Base-by-base conservation (phyloP, 1,140 invertebrate genomes). In the Asobara japonica region DNA sequence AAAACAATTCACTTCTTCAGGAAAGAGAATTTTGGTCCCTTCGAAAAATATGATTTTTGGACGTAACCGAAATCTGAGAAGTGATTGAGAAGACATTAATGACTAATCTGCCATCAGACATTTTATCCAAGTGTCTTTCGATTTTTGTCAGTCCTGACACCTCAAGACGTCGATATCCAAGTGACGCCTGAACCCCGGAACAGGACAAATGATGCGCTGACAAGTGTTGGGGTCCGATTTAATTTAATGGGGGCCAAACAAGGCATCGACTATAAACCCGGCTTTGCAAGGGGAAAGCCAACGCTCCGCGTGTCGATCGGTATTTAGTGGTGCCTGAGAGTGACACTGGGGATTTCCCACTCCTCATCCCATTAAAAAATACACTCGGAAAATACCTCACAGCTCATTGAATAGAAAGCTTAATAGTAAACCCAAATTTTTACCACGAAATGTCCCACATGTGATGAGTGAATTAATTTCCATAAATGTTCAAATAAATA, bases 291-390 rank as follows among this genome's bases (percentile, higher is more conserved):
- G 65, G 78, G 74, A 77, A 78, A 77, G 69, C 70, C 29, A 61
- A 66, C 68, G 67, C 61, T 48, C 45, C 72, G 71, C 65, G 74
- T 69, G 80, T 78, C 78, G 81, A 84, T 84, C 79, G 83, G 83
- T 84, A 86, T 86, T 86, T 85, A 86, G 82, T 84, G 80, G 80
- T 76, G 83, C 66, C 84, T 87, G 85, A 78, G 78, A 82, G 72
- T 86, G 85, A 86, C 84, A 83, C 60, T 78, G 82, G 65, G 60
- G 38, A 62, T 64, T 61, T 36, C 65, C 38, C 29, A 16, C 20
- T 62, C 16, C 60, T 62, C 25, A 30, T 29, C 60, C 29, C 27
- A 60, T 1, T 60, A 13, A 60, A 48, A 16, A 60, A 10, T 30
- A 3, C n/a, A 31, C 31, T 56, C 25, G 6, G 22, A 2, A 6